phyloP scores from a whole-genome alignment of 1,140 invertebrate species.

The Zaprionus vittiger region DNA sequence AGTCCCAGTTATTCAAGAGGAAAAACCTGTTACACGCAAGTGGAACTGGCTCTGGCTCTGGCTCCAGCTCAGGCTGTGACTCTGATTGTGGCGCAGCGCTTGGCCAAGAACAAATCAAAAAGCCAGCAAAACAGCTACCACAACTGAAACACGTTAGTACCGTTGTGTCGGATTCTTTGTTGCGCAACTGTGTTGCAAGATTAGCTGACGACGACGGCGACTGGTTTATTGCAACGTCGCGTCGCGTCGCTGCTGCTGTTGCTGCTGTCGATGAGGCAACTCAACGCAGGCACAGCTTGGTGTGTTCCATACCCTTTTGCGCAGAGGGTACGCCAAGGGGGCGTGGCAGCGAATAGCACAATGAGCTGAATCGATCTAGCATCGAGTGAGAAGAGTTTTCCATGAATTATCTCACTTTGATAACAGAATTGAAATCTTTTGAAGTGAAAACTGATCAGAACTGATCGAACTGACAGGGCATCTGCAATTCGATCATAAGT shows the following conservation, averaged over 20 bases:
- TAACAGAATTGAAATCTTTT: neutral
- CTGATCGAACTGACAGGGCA: neutral
- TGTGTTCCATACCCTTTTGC: neutral
- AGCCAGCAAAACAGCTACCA: conserved; percentile 38
- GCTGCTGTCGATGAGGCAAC: conserved; percentile 72
- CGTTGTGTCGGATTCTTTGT: conserved; percentile 83
- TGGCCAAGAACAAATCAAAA: neutral
- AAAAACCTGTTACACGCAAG: conserved; percentile 82
- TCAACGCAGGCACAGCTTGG: conserved; percentile 39
- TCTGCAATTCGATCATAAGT: neutral
- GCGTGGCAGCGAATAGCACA: neutral
- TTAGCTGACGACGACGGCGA: conserved; percentile 67
- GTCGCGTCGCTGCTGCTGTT: neutral
- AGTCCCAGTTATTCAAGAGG: conserved; percentile 84
- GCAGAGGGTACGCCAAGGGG: neutral
- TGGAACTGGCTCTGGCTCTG: conserved; percentile 49
- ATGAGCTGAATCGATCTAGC: neutral
- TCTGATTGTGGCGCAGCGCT: neutral
- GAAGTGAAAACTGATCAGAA: neutral
- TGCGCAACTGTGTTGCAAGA: conserved; percentile 84
- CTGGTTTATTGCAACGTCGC: conserved; percentile 80
- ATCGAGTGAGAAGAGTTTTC: no score
- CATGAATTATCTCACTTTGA: neutral
- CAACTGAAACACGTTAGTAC: conserved; percentile 79
- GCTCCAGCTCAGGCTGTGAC: conserved; percentile 14